Base-by-base conservation (phyloP, 2,113 vertebrate genomes). In the Polypterus bichir region DNA sequence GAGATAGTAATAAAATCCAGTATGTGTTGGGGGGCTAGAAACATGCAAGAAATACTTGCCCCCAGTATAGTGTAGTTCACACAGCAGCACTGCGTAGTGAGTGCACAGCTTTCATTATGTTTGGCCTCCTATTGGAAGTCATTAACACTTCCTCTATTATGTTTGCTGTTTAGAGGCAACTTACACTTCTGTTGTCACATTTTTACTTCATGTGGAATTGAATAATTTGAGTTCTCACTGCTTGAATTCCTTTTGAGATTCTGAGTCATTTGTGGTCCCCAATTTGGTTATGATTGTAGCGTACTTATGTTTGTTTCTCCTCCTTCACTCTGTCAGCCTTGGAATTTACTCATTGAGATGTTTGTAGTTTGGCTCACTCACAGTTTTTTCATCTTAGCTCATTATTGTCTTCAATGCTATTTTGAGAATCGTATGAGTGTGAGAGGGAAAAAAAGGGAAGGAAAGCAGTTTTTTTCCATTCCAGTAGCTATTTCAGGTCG, bases 201-300 rank as follows among this genome's bases (percentile, higher is more conserved):
- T 27, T 27, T 27, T 27, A 27, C 27, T 27, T 27, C 27, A 27
- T 27, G 27, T 27, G 27, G 27, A 27, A 27, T 27, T 27, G 27
- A 27, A 27, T 27, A 27, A 27, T 27, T 83, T 79, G 79, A 73
- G 76, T 79, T 76, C 73, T 71, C 73, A 75, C 73, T 59, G 68
- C 74, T 52, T 78, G 69, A 80, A 83, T 80, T 82, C 74, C 69
- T 81, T 68, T 73, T 59, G 62, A 77, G 71, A 9, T 74, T 69
- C 75, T 76, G 73, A 78, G 76, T 84, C 77, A 78, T 82, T 76
- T 74, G 63, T 74, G 80, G 76, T 27, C 78, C 81, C 80, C 79
- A 83, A 80, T 85, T 85, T 83, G 81, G 82, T 82, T 81, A 85
- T 84, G 77, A 81, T 80, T 78, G 76, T 72, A 78, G 27, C 27